A percentile compares a stretch with the other conserved stretches of the same genome.
Evolutionary conservation across 2,888 invertebrate species (phyloP).

Genomic region (Drosophila subsilvestris): DNA sequence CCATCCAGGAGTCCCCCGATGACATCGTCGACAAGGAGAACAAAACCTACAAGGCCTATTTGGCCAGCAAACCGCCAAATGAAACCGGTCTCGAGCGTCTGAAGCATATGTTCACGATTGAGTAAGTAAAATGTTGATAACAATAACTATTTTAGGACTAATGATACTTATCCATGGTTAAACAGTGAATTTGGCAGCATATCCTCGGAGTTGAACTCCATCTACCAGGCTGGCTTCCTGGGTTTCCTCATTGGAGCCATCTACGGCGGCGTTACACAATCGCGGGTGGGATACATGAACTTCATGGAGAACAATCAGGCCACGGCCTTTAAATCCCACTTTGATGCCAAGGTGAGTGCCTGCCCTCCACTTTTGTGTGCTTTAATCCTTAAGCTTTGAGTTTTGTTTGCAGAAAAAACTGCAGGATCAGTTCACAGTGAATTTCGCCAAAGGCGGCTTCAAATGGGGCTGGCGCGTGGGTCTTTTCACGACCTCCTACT

Average conservation of each 20-base stretch:
- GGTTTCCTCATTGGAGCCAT: conserved; percentile 87
- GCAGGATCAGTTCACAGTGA: conserved; percentile 88
- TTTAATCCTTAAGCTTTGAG: neutral
- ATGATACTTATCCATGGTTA: neutral
- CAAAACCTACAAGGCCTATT: conserved; percentile 79
- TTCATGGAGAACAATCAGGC: conserved; percentile 91
- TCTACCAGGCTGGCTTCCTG: conserved; percentile 86
- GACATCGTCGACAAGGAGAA: conserved; percentile 71
- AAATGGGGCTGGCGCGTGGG: conserved; percentile 89
- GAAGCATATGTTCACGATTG: conserved; percentile 81
- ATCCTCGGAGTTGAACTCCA: conserved; percentile 87
- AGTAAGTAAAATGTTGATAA: conserved; percentile 64
- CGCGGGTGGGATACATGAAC: conserved; percentile 86
- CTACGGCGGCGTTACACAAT: conserved; percentile 87
- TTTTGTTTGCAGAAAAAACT: conserved; percentile 87
- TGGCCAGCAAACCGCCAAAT: conserved; percentile 59
- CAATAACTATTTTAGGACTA: neutral
- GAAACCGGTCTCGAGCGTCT: conserved; percentile 83
- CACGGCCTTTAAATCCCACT: conserved; percentile 87
- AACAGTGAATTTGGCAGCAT: conserved; percentile 87
- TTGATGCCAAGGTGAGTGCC: conserved; percentile 87
- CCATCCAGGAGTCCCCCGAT: conserved; percentile 52
- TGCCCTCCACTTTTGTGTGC: accelerated
- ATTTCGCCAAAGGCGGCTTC: conserved; percentile 89
- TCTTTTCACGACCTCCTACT: conserved; percentile 88